These are phyloP conservation scores for Caenorhabditis sulstoni DNA, from an alignment of 2,888 invertebrate species.

Conservation along the genomic window DNA sequence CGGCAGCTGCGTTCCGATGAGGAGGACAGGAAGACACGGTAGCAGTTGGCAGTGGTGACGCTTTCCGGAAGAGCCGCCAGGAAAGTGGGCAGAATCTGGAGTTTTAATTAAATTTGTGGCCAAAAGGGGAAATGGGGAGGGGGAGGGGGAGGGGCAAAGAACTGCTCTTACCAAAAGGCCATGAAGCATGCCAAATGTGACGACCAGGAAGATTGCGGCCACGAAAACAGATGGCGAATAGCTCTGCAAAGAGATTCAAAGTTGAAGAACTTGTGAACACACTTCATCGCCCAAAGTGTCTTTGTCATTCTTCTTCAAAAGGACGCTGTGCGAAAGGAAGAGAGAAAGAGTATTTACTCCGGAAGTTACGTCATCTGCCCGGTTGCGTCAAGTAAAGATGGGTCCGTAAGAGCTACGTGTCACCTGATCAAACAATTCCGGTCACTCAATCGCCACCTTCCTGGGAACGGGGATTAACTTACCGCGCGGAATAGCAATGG, in stretches of 20 bases:
- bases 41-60: constrained; percentile 74
- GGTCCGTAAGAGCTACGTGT: constrained; percentile 21
- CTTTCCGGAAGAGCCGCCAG: constrained; percentile 74
- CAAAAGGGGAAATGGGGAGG: constrained; percentile 10
- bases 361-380: constrained; percentile 43
- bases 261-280: constrained; percentile 2
- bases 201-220: constrained; percentile 77
- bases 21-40: constrained; percentile 74
- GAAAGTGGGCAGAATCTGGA: constrained; percentile 75
- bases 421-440: constrained; percentile 53
- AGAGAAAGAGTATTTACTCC: constrained; percentile 33
- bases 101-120: constrained; percentile 54
- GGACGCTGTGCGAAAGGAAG: constrained; percentile 1
- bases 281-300: constrained; percentile 10
- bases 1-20: constrained; percentile 74
- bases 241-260: constrained; percentile 60
- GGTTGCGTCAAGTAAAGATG: constrained; percentile 45
- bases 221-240: constrained; percentile 79
- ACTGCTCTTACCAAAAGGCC: constrained; percentile 69
- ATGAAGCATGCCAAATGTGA: constrained; percentile 76
- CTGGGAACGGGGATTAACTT: constrained; percentile 32
- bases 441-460: constrained; percentile 16
- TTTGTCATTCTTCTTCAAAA: constrained; percentile 11
- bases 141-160: constrained; percentile 20
- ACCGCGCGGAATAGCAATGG: constrained; percentile 75